Evolutionary conservation across 2,113 vertebrate genomes (phyloP), one percentile per base, ranked within the genome.

Genomic region (Corythoichthys intestinalis): DNA sequence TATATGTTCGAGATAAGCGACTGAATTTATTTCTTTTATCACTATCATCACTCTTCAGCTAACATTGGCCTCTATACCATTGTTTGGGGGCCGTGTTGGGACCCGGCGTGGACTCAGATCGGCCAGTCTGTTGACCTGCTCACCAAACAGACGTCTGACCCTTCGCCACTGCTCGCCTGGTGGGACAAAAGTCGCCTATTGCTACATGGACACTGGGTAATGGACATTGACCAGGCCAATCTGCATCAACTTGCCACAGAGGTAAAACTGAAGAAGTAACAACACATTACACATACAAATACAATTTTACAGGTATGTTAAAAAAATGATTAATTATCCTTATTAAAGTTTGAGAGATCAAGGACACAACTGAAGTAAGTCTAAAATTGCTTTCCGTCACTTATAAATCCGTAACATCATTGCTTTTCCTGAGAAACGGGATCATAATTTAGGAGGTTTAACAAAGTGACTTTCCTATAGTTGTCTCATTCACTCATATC

Each of bases 1-100:
- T 4, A 35, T 58, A 35, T 37, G 4, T 15, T 14, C 12, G 3
- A 5, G 34, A 10, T 37, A 37, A 14, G 41, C 10, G 3, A 48
- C 47, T 48, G 47, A 3, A 12, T 48, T 10, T 48, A 48, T 48
- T 48, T 48, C 11, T 14, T 13, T 48, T 48, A 17, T 60, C 0
- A 28, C 35, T 59, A 2, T 46, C 35, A 64, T 72, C 8, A 46
- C 72, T 62, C 61, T 60, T n/a, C 83, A 99, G 97, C 95, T 10
- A 94, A 93, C 76, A 96, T 99, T 71, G 94, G 93, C 66, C 94
- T 94, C 76, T 98, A 96, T 86, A 98, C 96, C 6, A 95, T 98
- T 0, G 96, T 99, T 6, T 99, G 97, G 97, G 97, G 97, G 1
- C 97, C 97, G 0, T 99, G 96, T 90, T 99, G 97, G 97, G 96